Evolutionary conservation across 53 echinoderm and acorn worm species (phyloP), one percentile per base, ranked within the genome.

Genomic region (Paelopatides confundens): DNA sequence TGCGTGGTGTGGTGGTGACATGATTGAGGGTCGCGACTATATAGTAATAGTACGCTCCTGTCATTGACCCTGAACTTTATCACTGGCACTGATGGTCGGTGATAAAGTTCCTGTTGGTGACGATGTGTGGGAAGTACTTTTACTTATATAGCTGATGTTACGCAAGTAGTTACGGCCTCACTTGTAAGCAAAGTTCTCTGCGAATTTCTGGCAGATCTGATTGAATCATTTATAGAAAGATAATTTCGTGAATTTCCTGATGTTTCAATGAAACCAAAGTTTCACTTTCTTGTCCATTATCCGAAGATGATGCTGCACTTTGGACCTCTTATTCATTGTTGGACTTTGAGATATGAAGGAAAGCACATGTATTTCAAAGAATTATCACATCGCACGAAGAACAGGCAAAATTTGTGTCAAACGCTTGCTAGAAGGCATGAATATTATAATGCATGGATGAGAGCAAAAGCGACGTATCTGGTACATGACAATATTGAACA

Each of bases 141-240:
- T 92, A 30, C 82, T 91, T 71, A 30, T 12, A 63, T 87, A 11
- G 40, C 40, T 8, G 40, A 91, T 87, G 82, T 91, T 66, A 82
- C 82, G 1, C 43, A 87, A 51, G 37, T 87, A n/a, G 31, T 31
- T 77, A 76, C 86, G 26, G 24, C 35, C 15, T 63, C 90, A 30
- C 62, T 15, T 33, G 79, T 86, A 1, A 77, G 18, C 13, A 36
- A 31, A 76, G 77, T 34, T 2, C 37, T 43, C 23, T 28, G 35
- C 9, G 65, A 50, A 23, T 90, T 90, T 49, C 34, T 90, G 49
- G 77, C 48, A 27, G 86, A 86, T 65, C 27, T 86, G 12, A 77
- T 90, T 47, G 66, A 90, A 49, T 53, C 62, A 52, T 90, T 90
- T 65, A 28, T 86, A 27, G 40, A 85, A 33, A 23, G 2, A 18